Evolutionary conservation across 2,797 vertebrate species (phyloP).

Genomic region (Phalloptychus januarius): DNA sequence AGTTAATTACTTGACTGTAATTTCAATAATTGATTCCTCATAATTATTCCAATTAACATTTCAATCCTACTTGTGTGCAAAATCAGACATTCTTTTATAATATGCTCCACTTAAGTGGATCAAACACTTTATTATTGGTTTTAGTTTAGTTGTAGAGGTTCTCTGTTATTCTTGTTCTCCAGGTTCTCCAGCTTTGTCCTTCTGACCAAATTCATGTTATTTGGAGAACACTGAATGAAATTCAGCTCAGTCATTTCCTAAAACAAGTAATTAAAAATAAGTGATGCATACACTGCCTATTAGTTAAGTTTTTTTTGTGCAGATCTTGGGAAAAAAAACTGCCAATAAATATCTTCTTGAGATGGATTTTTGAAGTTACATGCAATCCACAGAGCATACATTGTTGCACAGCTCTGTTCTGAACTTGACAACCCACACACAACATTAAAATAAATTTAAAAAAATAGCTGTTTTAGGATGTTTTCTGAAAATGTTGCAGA

Average conservation of each 20-base stretch:
- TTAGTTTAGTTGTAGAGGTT: neutral
- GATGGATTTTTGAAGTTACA: slow-evolving; percentile 33
- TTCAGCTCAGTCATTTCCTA: neutral
- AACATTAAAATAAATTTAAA: neutral
- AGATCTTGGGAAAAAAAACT: neutral
- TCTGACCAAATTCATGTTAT: neutral
- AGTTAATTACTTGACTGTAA: too few relatives aligned
- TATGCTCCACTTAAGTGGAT: neutral
- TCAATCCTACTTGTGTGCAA: neutral
- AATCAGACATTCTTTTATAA: neutral
- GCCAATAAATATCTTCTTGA: neutral
- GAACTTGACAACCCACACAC: slow-evolving; percentile 3
- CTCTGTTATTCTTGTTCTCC: neutral
- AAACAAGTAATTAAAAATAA: neutral
- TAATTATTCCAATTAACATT: too few relatives aligned
- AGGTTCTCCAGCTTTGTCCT: neutral
- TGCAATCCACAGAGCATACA: slow-evolving; percentile 52
- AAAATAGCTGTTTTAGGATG: neutral
- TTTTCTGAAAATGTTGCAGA: slow-evolving; percentile 11
- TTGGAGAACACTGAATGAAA: neutral
- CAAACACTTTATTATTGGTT: neutral
- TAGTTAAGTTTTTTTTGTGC: neutral
- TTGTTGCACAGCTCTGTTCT: slow-evolving; percentile 48
- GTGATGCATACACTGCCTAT: neutral
- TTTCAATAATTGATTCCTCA: too few relatives aligned